Percentiles rank a stretch among this genome's conserved stretches.
Evolutionary conservation across 2,888 invertebrate genomes (phyloP).

Genomic region (Athalia rosae): DNA sequence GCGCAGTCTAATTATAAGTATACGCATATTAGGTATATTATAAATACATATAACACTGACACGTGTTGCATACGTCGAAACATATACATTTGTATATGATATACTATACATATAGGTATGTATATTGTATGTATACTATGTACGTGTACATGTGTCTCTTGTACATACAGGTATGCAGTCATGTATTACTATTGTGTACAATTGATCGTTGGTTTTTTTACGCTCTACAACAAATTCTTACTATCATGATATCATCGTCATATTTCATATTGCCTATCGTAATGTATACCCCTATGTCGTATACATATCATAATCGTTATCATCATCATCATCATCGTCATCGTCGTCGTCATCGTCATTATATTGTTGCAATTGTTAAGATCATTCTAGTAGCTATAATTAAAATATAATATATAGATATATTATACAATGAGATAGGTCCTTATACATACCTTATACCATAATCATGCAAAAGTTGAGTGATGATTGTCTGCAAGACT

Average conservation of each 20-base stretch:
- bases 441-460: no score
- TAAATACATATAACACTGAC: neutral
- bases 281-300: no score
- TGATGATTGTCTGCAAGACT: slow-evolving; percentile 14
- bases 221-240: slow-evolving; percentile 3
- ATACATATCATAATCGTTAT: no score
- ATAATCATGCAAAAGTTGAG: no score
- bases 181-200: neutral
- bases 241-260: neutral
- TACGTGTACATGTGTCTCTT: neutral
- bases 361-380: neutral
- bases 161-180: neutral
- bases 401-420: no score
- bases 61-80: neutral
- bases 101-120: neutral
- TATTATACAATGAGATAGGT: no score
- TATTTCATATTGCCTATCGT: no score
- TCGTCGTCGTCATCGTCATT: neutral
- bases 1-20: neutral
- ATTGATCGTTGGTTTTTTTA: neutral
- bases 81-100: neutral
- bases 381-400: neutral
- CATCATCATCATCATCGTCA: no score
- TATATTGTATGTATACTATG: neutral
- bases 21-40: slow-evolving; percentile 9